These are phyloP conservation scores for Atractosteus spatula DNA, from an alignment of 2,113 vertebrate genomes.

Conservation along the genomic window DNA sequence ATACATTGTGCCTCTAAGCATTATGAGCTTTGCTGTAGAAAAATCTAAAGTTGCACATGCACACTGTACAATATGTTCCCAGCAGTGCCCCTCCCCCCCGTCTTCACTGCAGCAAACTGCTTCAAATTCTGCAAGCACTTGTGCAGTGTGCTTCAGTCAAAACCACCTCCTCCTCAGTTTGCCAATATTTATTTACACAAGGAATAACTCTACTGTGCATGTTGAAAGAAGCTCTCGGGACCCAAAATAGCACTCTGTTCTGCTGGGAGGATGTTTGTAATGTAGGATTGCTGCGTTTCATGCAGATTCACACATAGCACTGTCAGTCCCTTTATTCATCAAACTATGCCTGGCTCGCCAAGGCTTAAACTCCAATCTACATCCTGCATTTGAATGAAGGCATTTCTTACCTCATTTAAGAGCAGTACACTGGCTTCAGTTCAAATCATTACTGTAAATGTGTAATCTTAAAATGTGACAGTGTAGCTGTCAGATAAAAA, in stretches of 20 bases:
- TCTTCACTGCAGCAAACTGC: not conserved
- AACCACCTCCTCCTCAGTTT: not conserved
- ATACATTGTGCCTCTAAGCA: too few relatives aligned
- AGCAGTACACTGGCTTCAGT: not conserved
- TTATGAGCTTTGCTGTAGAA: not conserved
- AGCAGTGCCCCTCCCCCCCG: slow-evolving; percentile 13
- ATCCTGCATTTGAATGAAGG: slow-evolving; percentile 11
- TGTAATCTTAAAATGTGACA: not conserved
- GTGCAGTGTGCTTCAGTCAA: slow-evolving; percentile 7
- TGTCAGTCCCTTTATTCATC: slow-evolving; percentile 3
- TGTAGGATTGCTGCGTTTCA: slow-evolving; percentile 1
- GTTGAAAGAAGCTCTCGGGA: not conserved
- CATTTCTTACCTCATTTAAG: not conserved
- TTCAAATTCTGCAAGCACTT: not conserved
- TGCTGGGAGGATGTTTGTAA: slow-evolving; percentile 4
- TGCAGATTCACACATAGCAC: slow-evolving; percentile 10
- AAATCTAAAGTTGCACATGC: not conserved
- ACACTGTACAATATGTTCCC: not conserved
- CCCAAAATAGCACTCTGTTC: not conserved
- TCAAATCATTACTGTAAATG: not conserved
- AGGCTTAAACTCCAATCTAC: not conserved
- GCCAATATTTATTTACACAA: not conserved
- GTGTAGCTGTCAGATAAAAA: not conserved
- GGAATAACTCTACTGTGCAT: slow-evolving; percentile 14
- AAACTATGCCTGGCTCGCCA: slow-evolving; percentile 2